phyloP scores from a whole-genome alignment of 1,140 invertebrate genomes.

The Cyrtorhinus lividipennis region DNA sequence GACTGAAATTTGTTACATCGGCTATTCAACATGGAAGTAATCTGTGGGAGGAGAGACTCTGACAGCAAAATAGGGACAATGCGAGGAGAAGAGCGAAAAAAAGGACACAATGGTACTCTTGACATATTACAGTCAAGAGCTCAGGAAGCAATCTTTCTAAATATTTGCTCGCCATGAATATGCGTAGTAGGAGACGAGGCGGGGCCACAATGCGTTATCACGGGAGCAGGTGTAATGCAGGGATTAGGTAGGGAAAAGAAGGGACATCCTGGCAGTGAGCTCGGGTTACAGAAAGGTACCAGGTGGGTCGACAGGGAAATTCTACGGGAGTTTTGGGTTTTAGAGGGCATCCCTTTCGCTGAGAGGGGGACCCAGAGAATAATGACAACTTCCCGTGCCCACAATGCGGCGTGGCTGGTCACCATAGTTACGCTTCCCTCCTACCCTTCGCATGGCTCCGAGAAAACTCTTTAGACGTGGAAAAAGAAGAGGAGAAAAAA shows the following conservation, averaged over 20 bases:
- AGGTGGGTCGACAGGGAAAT: neutral
- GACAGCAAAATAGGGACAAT: neutral
- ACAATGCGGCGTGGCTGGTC: slow-evolving; percentile 4
- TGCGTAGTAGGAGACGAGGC: neutral
- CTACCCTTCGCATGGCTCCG: neutral
- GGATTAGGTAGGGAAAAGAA: neutral
- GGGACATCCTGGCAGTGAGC: neutral
- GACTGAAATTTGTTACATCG: no score
- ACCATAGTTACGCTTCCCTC: neutral
- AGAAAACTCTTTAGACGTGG: no score
- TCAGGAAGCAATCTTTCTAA: slow-evolving; percentile 9
- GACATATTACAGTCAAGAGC: slow-evolving; percentile 8
- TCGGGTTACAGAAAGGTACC: neutral
- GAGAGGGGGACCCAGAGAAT: neutral
- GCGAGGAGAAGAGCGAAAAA: neutral
- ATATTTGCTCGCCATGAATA: slow-evolving; percentile 3
- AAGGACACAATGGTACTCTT: neutral
- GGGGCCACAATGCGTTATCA: slow-evolving; percentile 9
- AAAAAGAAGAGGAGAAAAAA: no score
- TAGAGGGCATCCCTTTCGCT: no score
- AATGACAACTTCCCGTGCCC: neutral
- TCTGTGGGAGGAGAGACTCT: neutral
- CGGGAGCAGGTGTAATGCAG: slow-evolving; percentile 5
- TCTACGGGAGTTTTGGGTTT: no score
- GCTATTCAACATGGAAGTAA: no score